Evolutionary conservation across 1,140 invertebrate species (phyloP).

Genomic region (Leptinotarsa defecta): DNA sequence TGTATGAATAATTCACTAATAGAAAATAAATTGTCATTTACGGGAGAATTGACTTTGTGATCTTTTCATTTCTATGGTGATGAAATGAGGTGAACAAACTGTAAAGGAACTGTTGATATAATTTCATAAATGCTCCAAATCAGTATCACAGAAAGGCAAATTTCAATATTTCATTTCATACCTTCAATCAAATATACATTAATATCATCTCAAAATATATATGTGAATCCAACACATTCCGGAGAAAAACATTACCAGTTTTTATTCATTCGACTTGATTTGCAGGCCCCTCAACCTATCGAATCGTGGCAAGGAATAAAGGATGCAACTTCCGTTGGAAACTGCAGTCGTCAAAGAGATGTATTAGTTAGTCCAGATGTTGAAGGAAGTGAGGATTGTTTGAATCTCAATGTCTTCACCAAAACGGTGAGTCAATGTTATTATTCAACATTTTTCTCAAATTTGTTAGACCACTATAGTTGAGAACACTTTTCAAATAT

Average conservation of each 20-base stretch:
- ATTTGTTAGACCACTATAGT: background rate
- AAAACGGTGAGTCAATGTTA: slow-evolving; percentile 26
- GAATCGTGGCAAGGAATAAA: slow-evolving; percentile 57
- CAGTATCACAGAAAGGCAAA: too few species aligned
- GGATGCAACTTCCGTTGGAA: slow-evolving; percentile 56
- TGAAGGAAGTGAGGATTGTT: slow-evolving; percentile 41
- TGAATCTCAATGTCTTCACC: slow-evolving; percentile 42
- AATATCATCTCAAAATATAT: background rate
- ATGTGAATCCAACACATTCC: too few species aligned
- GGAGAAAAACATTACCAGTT: too few species aligned
- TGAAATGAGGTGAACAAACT: too few species aligned
- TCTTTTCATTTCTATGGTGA: too few species aligned
- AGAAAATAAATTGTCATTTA: too few species aligned
- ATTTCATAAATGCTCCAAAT: too few species aligned
- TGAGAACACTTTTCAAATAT: too few species aligned
- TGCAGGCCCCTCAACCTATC: slow-evolving; percentile 58
- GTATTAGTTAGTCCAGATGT: slow-evolving; percentile 20
- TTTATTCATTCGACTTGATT: slow-evolving; percentile 20
- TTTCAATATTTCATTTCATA: too few species aligned
- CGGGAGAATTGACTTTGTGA: too few species aligned
- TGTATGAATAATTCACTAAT: too few species aligned
- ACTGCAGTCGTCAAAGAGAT: slow-evolving; percentile 46
- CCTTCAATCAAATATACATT: background rate
- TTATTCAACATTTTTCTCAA: background rate
- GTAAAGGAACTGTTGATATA: too few species aligned